Conservation (phyloP, 2,113 vertebrate genomes). For the Oreochromis tanganicae region DNA sequence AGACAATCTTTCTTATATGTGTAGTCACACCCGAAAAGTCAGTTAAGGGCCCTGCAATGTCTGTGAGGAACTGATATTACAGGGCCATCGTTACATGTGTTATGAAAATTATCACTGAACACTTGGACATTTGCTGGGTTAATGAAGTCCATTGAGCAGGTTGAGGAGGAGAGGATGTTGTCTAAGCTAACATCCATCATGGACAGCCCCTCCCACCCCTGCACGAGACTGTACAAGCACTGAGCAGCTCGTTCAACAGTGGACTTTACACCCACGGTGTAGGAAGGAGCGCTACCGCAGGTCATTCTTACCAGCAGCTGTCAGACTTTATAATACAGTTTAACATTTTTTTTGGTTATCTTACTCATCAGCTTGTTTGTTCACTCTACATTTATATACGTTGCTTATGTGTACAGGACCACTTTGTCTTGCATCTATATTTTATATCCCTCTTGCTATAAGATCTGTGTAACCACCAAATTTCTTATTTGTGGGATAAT, state of each 20-base stretch:
- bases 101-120: neutral
- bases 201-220: neutral
- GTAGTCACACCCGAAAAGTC: neutral
- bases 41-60: neutral
- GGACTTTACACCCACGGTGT: rapidly evolving
- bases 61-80: neutral
- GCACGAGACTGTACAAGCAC: neutral
- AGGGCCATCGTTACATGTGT: neutral
- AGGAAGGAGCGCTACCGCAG: neutral
- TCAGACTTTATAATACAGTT: neutral
- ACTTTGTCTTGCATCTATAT: neutral
- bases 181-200: neutral
- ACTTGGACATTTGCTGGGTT: neutral
- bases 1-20: neutral
- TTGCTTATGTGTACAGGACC: neutral
- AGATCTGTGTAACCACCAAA: neutral
- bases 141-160: neutral
- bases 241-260: neutral
- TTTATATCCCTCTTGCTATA: neutral
- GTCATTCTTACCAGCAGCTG: neutral
- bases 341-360: neutral
- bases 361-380: neutral
- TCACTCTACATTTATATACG: neutral
- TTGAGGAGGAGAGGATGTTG: neutral
- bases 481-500: neutral